Evolutionary conservation across 1,140 invertebrate species (phyloP).

Genomic region (Frieseomelitta varia): DNA sequence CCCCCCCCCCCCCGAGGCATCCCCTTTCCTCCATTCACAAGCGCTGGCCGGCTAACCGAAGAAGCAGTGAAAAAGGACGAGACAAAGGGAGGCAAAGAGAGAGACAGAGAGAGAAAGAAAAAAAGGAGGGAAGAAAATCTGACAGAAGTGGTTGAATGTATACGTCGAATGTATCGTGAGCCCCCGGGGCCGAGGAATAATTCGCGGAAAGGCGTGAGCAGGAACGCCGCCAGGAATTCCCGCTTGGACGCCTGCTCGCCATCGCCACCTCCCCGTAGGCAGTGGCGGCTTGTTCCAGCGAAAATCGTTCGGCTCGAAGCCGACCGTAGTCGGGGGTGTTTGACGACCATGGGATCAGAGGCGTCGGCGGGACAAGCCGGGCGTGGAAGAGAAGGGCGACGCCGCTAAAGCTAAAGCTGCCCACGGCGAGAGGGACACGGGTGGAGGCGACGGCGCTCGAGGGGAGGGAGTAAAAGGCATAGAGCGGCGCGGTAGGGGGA

Average conservation of each 20-base stretch:
- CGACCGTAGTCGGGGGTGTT: conserved; percentile 74
- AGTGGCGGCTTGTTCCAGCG: conserved; percentile 9
- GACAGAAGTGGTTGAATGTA: too few species aligned
- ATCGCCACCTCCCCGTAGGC: not conserved
- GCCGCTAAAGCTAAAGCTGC: conserved; percentile 40
- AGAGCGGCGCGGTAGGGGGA: not conserved
- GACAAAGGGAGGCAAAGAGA: too few species aligned
- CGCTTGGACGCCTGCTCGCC: not conserved
- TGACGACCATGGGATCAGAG: conserved; percentile 68
- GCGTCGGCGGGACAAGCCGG: conserved; percentile 63
- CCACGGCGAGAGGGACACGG: conserved; percentile 16
- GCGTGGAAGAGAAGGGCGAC: conserved; percentile 56
- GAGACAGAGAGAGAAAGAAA: not conserved
- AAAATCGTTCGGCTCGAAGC: conserved; percentile 55
- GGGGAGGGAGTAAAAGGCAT: not conserved
- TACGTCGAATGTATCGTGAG: not conserved
- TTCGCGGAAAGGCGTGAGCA: conserved; percentile 20
- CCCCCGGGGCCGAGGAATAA: not conserved
- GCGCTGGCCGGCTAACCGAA: not conserved
- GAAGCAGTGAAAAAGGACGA: not conserved
- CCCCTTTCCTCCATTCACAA: conserved; percentile 2
- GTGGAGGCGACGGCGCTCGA: not conserved
- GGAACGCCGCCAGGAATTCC: conserved; percentile 30
- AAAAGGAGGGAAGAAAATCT: not conserved
- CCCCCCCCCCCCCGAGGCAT: not conserved